These are phyloP conservation scores for Esperia sulphurella DNA, from an alignment of 2,888 invertebrate genomes.

Conservation along the genomic window DNA sequence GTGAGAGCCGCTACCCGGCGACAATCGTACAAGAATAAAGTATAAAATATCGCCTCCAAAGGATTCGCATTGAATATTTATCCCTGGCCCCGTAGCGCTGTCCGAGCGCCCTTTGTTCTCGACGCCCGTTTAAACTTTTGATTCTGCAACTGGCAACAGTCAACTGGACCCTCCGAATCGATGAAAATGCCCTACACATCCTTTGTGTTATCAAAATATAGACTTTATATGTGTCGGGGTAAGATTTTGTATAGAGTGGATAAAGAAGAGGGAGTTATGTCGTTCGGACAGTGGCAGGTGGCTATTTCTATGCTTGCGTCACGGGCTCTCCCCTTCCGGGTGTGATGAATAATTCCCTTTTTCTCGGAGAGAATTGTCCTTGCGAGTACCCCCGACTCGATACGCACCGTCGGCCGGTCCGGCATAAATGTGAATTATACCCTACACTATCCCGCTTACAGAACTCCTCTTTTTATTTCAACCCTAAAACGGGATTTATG, in stretches of 20 bases:
- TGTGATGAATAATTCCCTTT: constrained; percentile 79
- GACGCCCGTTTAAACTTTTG: constrained; percentile 78
- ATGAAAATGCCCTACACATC: constrained; percentile 40
- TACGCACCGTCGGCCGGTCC: constrained; percentile 70
- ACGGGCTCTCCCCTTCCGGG: constrained; percentile 78
- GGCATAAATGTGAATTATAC: constrained; percentile 76
- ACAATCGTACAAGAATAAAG: constrained; percentile 62
- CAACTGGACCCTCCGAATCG: constrained; percentile 72
- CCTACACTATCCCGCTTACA: constrained; percentile 70
- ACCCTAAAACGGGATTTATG: constrained; percentile 64
- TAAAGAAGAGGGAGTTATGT: constrained; percentile 27
- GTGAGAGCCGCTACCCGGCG: constrained; percentile 48
- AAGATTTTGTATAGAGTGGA: constrained; percentile 19
- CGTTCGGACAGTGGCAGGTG: constrained; percentile 46
- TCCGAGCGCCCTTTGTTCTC: constrained; percentile 75
- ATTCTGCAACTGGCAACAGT: constrained; percentile 78
- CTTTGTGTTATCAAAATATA: constrained; percentile 18
- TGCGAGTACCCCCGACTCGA: constrained; percentile 73
- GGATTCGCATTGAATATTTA: constrained; percentile 79
- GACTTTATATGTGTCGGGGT: constrained; percentile 20
- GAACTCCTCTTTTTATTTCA: constrained; percentile 70
- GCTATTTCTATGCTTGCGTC: constrained; percentile 76
- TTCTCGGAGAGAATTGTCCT: constrained; percentile 74
- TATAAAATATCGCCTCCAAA: constrained; percentile 76
- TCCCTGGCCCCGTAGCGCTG: constrained; percentile 58